Conservation (phyloP, 2,113 vertebrate genomes). For the Pteropus alecto region DNA sequence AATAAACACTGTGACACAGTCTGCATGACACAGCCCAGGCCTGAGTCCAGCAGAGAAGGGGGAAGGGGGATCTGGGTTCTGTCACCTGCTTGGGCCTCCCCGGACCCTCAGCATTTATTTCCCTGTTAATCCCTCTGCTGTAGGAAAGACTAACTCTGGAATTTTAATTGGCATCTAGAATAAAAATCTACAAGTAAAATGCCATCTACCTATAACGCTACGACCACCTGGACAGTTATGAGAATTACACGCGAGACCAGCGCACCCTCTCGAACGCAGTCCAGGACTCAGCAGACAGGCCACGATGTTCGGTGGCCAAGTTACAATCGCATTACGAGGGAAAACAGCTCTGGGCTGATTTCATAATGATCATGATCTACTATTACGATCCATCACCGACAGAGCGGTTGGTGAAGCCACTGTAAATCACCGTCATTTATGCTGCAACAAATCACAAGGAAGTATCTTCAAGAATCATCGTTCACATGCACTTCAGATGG, state of each 20-base stretch:
- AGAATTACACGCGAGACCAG: slow-evolving; percentile 44
- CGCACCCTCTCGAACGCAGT: slow-evolving; percentile 60
- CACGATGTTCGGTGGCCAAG: slow-evolving; percentile 47
- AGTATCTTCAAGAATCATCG: slow-evolving; percentile 78
- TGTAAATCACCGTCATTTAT: slow-evolving; percentile 86
- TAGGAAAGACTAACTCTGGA: background rate
- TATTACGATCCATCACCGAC: slow-evolving; percentile 83
- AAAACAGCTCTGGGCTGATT: slow-evolving; percentile 77
- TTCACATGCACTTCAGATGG: slow-evolving; percentile 75
- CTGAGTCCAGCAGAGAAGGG: background rate
- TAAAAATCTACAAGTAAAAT: slow-evolving; percentile 69
- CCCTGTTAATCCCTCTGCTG: background rate
- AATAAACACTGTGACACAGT: slow-evolving; percentile 54
- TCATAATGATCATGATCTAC: slow-evolving; percentile 84
- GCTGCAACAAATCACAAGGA: slow-evolving; percentile 81
- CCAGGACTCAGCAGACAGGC: slow-evolving; percentile 72
- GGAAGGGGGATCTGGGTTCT: slow-evolving; percentile 40
- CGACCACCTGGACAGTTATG: slow-evolving; percentile 65
- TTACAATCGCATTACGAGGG: slow-evolving; percentile 79
- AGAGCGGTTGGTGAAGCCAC: slow-evolving; percentile 77
- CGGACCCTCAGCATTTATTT: background rate
- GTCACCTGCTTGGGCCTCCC: slow-evolving; percentile 21
- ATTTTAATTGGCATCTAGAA: slow-evolving; percentile 45
- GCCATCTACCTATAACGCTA: slow-evolving; percentile 51
- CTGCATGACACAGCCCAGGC: slow-evolving; percentile 58